Evolutionary conservation across 2,888 invertebrate species (phyloP), one percentile per base, ranked within the genome.

Genomic region (Micoletzkya japonica): DNA sequence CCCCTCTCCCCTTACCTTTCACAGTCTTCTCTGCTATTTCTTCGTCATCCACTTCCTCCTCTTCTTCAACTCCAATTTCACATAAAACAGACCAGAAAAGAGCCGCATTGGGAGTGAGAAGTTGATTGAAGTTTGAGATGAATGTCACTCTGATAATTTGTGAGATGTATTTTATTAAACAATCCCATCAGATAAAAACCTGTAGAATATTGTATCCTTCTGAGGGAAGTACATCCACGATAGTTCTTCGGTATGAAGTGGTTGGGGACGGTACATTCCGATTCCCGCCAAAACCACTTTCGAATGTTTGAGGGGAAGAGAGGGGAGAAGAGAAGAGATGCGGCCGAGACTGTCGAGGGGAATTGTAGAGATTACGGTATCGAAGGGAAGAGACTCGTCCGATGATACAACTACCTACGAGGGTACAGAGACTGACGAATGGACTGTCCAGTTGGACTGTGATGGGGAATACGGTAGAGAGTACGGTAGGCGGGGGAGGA

Each of bases 281-380:
- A 67, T 67, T 30, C 67, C 67, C n/a, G 57, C 67, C 4, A 67
- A 57, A 57, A 67, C 44, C 2, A 67, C 56, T 57, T 67, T 67
- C 1, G 67, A 67, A 39, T 67, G 67, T 44, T 67, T 67, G 28
- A 67, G 30, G 30, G 56, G 57, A 17, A 67, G 24, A 1, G 50
- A 49, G 10, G 67, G 57, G 30, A 44, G 44, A 30, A 67, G 67
- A n/a, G 32, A 26, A 30, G 30, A 30, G 0, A 67, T 67, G 37
- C 37, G 32, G 10, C 57, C 57, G 10, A 67, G 20, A 26, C 30
- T 26, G 44, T 57, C 67, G 26, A 67, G 56, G 20, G 67, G 67
- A 37, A 67, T 67, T 10, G 67, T 67, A 2, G 67, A 67, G 6
- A 67, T 67, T 1, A 67, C 24, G 1, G 34, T 44, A n/a, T 67